These are phyloP conservation scores for Aldrovandia affinis DNA, from an alignment of 2,797 vertebrate species.

Conservation along the genomic window DNA sequence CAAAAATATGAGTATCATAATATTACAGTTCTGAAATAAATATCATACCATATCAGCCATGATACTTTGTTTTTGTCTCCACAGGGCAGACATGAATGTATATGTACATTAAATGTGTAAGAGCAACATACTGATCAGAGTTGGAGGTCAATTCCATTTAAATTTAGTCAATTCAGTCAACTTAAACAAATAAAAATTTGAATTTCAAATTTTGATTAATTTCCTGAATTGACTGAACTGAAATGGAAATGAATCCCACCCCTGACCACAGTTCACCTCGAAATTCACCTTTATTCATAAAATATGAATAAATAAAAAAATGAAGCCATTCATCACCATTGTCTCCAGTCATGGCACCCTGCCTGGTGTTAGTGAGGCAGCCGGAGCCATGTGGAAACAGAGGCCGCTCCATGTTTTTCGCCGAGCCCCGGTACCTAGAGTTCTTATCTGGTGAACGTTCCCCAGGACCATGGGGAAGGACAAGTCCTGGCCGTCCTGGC, in stretches of 20 bases:
- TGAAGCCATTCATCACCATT: not conserved
- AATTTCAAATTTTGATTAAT: too few relatives aligned
- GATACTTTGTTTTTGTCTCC: not conserved
- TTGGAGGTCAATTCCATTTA: too few relatives aligned
- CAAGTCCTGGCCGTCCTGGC: conserved; percentile 96
- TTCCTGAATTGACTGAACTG: too few relatives aligned
- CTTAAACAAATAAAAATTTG: not conserved
- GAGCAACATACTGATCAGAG: not conserved
- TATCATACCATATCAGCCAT: not conserved
- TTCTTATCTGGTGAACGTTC: conserved; percentile 78
- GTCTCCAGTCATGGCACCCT: not conserved
- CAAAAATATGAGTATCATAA: not conserved
- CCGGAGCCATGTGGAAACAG: conserved; percentile 40
- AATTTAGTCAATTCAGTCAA: too few relatives aligned
- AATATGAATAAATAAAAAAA: too few relatives aligned
- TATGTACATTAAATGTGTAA: not conserved
- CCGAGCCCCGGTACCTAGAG: conserved; percentile 51
- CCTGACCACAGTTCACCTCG: not conserved
- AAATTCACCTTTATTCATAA: too few relatives aligned
- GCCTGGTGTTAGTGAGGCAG: not conserved
- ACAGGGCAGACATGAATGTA: not conserved
- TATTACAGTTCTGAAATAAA: not conserved
- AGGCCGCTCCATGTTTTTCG: conserved; percentile 63
- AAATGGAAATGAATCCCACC: not conserved
- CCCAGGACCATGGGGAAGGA: conserved; percentile 87